phyloP scores from a whole-genome alignment of 2,888 invertebrate genomes.

The Temnothorax unifasciatus region DNA sequence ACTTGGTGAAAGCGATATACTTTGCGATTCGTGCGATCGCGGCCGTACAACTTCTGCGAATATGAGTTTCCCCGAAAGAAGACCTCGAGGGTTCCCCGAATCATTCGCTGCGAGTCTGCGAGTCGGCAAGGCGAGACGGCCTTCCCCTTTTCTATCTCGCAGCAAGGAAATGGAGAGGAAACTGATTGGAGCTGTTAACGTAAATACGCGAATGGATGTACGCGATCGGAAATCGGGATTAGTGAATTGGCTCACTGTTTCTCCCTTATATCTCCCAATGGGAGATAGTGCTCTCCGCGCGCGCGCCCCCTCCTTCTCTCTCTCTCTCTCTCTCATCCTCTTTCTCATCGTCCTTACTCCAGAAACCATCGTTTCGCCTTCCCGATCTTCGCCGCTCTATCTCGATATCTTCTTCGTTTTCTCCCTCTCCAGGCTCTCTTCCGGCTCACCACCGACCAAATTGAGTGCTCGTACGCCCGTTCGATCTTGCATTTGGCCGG shows the following conservation, averaged over 20 bases:
- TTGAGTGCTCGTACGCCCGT: conserved; percentile 68
- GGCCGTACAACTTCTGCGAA: conserved; percentile 2
- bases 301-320: not conserved
- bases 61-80: conserved; percentile 21
- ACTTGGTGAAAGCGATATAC: conserved; percentile 3
- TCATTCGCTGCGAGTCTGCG: conserved; percentile 46
- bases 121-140: conserved; percentile 43
- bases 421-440: conserved; percentile 18
- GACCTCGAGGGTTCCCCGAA: conserved; percentile 41
- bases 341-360: conserved; percentile 34
- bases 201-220: conserved; percentile 78
- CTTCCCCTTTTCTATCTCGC: conserved; percentile 63
- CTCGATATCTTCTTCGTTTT: conserved; percentile 56
- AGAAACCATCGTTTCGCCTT: conserved; percentile 48
- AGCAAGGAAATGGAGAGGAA: conserved; percentile 80
- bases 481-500: conserved; percentile 74
- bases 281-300: conserved; percentile 14
- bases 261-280: conserved; percentile 67
- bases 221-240: conserved; percentile 82
- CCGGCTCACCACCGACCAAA: conserved; percentile 58
- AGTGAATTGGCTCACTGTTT: conserved; percentile 80
- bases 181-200: conserved; percentile 82
- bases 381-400: conserved; percentile 47
- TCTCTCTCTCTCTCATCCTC: conserved; percentile 23
- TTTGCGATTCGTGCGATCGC: not conserved